Conservation (phyloP, 2,797 vertebrate species). For the Catharus ustulatus region DNA sequence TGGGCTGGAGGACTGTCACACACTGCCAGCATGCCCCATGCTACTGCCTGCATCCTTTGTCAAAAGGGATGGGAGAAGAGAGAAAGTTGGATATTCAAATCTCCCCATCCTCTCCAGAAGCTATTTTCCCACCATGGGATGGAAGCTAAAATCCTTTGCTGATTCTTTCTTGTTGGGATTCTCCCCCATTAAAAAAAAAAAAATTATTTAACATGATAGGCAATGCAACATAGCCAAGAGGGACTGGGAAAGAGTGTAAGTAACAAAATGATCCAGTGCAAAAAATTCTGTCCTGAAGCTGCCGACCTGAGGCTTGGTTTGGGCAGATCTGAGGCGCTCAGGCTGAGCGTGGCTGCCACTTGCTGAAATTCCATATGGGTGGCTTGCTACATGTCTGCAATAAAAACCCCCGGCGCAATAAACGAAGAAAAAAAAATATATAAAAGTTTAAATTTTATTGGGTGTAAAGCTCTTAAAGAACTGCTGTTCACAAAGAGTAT, state of each 20-base stretch:
- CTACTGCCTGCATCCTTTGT: neutral
- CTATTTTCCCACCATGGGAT: neutral
- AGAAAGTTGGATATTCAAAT: neutral
- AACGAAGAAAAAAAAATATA: slow-evolving; percentile 73
- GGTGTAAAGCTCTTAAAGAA: slow-evolving; percentile 80
- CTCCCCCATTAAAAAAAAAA: neutral
- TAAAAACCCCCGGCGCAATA: slow-evolving; percentile 70
- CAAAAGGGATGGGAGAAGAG: neutral
- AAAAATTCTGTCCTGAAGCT: neutral
- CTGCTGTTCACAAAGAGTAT: slow-evolving; percentile 62
- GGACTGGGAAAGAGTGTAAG: neutral
- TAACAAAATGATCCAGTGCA: accelerated
- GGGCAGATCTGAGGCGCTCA: neutral
- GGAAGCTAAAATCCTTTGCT: neutral
- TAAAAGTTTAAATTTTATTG: slow-evolving; percentile 79
- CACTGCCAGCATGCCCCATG: accelerated
- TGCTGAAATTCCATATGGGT: slow-evolving; percentile 71
- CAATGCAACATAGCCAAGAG: neutral
- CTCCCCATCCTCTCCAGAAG: neutral
- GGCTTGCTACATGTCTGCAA: slow-evolving; percentile 71
- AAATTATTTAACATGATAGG: neutral
- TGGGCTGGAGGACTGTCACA: neutral
- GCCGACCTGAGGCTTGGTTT: accelerated
- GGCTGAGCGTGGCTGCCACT: neutral
- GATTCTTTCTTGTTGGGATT: neutral